A percentile compares a stretch with the other conserved stretches of the same genome.
Conservation (phyloP, 2,113 vertebrate genomes). For the Paradoxurus hermaphroditus region DNA sequence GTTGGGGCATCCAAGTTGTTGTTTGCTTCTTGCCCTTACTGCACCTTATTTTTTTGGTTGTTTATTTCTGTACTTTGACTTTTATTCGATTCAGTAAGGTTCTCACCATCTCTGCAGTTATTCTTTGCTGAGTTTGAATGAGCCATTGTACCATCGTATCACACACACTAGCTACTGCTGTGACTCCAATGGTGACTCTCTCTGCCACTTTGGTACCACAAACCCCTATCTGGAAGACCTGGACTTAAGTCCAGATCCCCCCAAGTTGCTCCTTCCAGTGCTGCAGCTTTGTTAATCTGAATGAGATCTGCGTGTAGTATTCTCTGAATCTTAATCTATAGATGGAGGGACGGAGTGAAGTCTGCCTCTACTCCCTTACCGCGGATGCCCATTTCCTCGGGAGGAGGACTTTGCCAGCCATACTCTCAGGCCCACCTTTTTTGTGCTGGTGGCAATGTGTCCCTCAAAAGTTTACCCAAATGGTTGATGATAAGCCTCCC, state of each 20-base stretch:
- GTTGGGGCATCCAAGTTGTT: neutral
- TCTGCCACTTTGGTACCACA: neutral
- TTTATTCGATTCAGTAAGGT: neutral
- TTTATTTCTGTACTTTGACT: neutral
- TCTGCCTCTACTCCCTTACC: no score
- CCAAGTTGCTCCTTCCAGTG: neutral
- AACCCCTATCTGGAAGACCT: neutral
- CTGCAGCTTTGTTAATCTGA: neutral
- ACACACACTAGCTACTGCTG: no score
- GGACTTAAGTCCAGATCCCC: neutral
- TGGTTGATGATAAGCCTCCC: neutral
- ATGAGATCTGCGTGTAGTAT: neutral
- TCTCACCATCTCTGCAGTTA: neutral
- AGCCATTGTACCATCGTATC: no score
- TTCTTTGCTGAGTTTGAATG: neutral
- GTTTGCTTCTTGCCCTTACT: neutral
- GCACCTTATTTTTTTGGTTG: neutral
- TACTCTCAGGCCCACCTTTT: neutral
- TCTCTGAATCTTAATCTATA: neutral
- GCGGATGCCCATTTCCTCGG: accelerated
- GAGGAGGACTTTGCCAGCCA: neutral
- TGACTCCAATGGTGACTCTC: neutral
- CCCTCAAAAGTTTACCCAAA: neutral
- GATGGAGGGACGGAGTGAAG: no score
- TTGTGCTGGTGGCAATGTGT: neutral